Percentiles rank a stretch among this genome's conserved stretches.
phyloP scores from a whole-genome alignment of 2,797 vertebrate genomes.

The Taeniopygia guttata region DNA sequence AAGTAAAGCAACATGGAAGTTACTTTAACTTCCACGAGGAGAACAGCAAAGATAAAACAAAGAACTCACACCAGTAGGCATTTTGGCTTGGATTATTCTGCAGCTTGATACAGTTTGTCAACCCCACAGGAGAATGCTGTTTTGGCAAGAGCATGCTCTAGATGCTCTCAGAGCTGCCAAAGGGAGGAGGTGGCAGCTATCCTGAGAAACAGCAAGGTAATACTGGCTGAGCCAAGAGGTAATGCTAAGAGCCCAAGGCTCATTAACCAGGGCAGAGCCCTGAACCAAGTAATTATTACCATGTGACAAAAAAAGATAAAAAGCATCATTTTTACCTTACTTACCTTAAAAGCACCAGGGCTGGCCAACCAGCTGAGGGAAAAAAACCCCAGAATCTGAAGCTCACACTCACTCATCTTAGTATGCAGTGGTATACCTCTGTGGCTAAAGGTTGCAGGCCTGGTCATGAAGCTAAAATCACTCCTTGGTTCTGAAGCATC shows the following conservation, averaged over 20 bases:
- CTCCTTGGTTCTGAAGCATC: neutral
- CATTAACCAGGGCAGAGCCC: neutral
- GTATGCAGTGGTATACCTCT: neutral
- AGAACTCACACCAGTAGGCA: accelerated
- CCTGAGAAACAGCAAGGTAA: neutral
- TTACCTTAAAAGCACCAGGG: neutral
- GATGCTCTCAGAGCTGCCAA: neutral
- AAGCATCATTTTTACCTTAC: neutral
- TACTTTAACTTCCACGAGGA: neutral
- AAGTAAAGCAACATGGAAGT: neutral
- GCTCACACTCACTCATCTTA: accelerated
- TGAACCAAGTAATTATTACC: neutral
- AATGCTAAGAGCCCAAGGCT: neutral
- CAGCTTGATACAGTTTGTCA: neutral
- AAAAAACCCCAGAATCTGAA: accelerated
- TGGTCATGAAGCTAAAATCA: neutral
- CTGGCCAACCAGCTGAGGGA: neutral
- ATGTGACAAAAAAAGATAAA: neutral
- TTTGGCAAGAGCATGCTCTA: neutral
- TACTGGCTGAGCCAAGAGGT: neutral
- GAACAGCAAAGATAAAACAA: neutral
- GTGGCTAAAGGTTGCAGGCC: neutral
- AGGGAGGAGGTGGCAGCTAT: neutral
- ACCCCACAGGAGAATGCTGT: neutral
- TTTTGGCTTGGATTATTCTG: neutral